These are phyloP conservation scores for Heliconius erato DNA, from an alignment of 2,888 invertebrate species.

Conservation along the genomic window DNA sequence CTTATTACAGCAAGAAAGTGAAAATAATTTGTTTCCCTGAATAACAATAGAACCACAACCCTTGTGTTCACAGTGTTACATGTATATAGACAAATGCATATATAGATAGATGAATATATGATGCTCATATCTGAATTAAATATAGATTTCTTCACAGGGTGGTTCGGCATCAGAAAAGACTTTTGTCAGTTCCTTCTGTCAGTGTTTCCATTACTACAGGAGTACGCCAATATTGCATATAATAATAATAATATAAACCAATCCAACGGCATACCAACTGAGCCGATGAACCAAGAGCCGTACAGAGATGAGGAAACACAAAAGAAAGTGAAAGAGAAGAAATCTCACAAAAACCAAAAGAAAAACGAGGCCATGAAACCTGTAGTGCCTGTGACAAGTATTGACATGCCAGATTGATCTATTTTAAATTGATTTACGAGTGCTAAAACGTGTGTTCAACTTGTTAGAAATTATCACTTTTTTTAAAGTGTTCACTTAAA, in stretches of 20 bases:
- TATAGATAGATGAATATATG: too few relatives aligned
- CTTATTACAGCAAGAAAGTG: too few relatives aligned
- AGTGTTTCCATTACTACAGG: conserved; percentile 97
- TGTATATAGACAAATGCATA: neutral
- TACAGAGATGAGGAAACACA: conserved; percentile 77
- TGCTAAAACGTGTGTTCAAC: conserved; percentile 71
- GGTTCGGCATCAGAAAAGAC: conserved; percentile 99
- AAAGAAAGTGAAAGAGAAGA: conserved; percentile 86
- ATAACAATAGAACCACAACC: neutral
- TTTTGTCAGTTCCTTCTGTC: conserved; percentile 98
- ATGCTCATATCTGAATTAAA: neutral
- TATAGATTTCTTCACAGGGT: conserved; percentile 89
- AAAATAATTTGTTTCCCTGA: too few relatives aligned
- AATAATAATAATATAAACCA: conserved; percentile 88
- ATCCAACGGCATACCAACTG: conserved; percentile 68
- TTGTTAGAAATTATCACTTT: conserved; percentile 57
- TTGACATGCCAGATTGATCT: conserved; percentile 95
- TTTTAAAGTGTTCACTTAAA: conserved; percentile 18
- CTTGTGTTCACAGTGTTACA: neutral
- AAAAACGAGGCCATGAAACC: conserved; percentile 93
- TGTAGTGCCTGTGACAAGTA: conserved; percentile 94
- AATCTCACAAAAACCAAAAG: conserved; percentile 88
- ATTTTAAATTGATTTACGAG: conserved; percentile 14
- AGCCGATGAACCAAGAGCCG: conserved; percentile 76
- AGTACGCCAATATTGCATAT: conserved; percentile 99